Base-by-base conservation (phyloP, 2,113 vertebrate genomes). In the Hemicordylus capensis region DNA sequence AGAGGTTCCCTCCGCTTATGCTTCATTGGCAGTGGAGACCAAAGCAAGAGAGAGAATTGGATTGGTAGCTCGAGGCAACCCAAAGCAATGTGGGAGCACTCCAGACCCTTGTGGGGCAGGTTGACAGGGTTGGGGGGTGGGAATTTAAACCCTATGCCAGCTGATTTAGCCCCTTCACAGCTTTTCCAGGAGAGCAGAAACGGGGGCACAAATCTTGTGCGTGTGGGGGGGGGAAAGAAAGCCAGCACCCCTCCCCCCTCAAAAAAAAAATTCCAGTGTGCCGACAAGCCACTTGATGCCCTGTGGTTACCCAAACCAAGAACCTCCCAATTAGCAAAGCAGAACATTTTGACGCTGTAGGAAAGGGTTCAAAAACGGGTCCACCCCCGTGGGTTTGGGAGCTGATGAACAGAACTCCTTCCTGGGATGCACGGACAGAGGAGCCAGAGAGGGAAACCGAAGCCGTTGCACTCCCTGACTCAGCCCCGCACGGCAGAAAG, bases 281-380 rank as follows among this genome's bases (percentile, higher is more conserved):
- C 4, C 6, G 4, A 69, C 26, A 7, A 34, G 4, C 17, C 37
- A 84, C 24, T 82, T 84, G 82, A 56, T 89, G 59, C 77, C 78
- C 84, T 84, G 17, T n/a, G n/a, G n/a, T 86, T 58, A 85, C 78
- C 92, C 87, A 86, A 86, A 75, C 6, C 78, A 64, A 73, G 1
- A 76, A 89, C 85, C 78, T 46, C 86, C 58, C 66, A 83, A 74
- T 46, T 37, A 76, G 24, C 44, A 39, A 88, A 84, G 87, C 70
- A 0, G 0, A 0, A 61, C 87, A 83, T 85, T 91, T 74, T 85
- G 91, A 89, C 90, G 92, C 24, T 90, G 93, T 88, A 91, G n/a
- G n/a, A 92, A 93, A 51, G 92, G 91, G 88, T 85, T 89, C 88
- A 91, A n/a, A n/a, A n/a, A 91, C 80, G 89, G 89, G 56, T 86